Evolutionary conservation across 2,888 invertebrate species (phyloP).

Genomic region (Branchipolynoe longqiensis): DNA sequence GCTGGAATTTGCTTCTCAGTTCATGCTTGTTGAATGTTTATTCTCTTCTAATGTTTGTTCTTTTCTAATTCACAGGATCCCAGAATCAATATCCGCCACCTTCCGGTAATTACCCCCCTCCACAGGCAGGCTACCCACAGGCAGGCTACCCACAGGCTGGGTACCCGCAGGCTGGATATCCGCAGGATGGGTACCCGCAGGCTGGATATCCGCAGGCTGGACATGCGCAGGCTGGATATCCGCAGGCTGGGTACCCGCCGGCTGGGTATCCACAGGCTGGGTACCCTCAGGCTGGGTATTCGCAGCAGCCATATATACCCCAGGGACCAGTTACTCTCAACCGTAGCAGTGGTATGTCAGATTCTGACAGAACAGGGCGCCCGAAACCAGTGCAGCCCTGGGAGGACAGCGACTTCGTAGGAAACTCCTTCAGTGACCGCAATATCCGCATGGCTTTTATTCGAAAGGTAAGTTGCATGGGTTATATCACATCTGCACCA

Average conservation of each 20-base stretch:
- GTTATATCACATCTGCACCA: too few relatives aligned
- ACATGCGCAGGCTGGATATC: not conserved
- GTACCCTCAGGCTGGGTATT: not conserved
- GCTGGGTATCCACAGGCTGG: not conserved
- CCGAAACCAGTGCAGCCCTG: conserved; percentile 49
- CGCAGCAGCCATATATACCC: too few relatives aligned
- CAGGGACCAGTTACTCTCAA: not conserved
- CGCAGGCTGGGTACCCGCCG: not conserved
- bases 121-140: conserved; percentile 42
- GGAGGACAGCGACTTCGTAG: conserved; percentile 52
- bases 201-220: not conserved
- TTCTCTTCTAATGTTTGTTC: not conserved
- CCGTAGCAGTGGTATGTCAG: not conserved
- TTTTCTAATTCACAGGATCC: conserved; percentile 13
- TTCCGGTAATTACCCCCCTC: conserved; percentile 32
- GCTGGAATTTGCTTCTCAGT: too few relatives aligned
- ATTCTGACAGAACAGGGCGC: not conserved
- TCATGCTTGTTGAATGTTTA: too few relatives aligned
- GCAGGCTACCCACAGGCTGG: conserved; percentile 33
- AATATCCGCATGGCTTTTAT: conserved; percentile 78
- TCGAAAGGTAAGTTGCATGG: conserved; percentile 72
- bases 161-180: conserved; percentile 19
- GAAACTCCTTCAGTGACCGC: conserved; percentile 72
- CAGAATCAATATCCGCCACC: conserved; percentile 16
- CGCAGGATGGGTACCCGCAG: not conserved